Percentiles rank a stretch among this genome's conserved stretches.
phyloP scores from a whole-genome alignment of 2,113 vertebrate genomes.

The Suncus etruscus region DNA sequence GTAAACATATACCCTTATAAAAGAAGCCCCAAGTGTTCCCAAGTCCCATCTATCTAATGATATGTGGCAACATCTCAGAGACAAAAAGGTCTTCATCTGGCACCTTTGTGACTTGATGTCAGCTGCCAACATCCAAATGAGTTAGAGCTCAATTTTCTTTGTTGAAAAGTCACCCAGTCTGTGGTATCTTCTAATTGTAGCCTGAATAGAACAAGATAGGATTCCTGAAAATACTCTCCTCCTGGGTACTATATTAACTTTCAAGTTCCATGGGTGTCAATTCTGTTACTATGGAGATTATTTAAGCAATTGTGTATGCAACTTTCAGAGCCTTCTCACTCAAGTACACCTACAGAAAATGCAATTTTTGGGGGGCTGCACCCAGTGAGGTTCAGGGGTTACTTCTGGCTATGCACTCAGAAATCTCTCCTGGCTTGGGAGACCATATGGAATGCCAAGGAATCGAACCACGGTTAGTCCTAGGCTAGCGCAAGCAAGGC shows the following conservation, averaged over 20 bases:
- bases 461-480: no score
- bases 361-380: no score
- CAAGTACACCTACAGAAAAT: not conserved
- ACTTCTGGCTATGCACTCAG: no score
- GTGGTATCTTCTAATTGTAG: not conserved
- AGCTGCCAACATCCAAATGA: not conserved
- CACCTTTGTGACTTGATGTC: not conserved
- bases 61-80: not conserved
- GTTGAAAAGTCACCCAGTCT: not conserved
- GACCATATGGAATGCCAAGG: no score
- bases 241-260: not conserved
- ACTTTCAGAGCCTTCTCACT: not conserved
- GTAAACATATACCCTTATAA: not conserved
- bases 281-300: slow-evolving; percentile 4
- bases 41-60: not conserved
- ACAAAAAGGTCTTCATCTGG: not conserved
- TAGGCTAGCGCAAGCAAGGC: no score
- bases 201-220: not conserved
- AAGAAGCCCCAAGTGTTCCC: not conserved
- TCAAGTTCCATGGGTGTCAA: not conserved
- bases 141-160: not conserved
- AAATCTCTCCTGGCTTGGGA: no score
- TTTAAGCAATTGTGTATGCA: not conserved
- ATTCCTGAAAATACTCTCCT: slow-evolving; percentile 20
- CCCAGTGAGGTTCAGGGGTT: no score